Base-by-base conservation (phyloP, 2,113 vertebrate genomes). In the Mustela nigripes region DNA sequence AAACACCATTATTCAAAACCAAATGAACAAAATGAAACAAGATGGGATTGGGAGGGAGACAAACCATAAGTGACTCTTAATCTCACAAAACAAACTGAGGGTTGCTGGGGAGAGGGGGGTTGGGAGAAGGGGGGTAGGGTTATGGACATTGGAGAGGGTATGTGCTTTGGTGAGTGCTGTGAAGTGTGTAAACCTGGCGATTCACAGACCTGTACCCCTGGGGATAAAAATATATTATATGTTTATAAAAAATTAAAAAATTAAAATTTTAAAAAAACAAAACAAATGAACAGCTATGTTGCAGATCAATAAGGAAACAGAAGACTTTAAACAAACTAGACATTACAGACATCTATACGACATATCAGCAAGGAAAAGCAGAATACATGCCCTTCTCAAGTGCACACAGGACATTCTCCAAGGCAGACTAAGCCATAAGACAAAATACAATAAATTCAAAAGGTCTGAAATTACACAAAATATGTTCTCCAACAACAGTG, bases 271-370 rank as follows among this genome's bases (percentile, higher is more conserved):
- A 39, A 39, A 39, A 39, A 39, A 39, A 42, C 84, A 91, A 93
- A 84, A 22, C 21, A 95, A 74, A 4, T 78, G 31, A 93, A 95
- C 3, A 95, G 89, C 12, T 31, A 85, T 48, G 33, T 3, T 91
- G 42, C 84, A 86, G 21, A 80, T 78, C 60, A 94, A 85, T 12
- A 78, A 76, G 26, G 48, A 95, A 95, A 96, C 1, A 80, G 26
- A 91, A 84, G 12, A 89, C 18, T 79, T 91, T 78, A 90, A 89
- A 86, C 53, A 94, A 92, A 83, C 5, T 83, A 76, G 12, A 80
- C 28, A n/a, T 58, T 81, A 73, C 3, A 58, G 92, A 50, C 7
- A 65, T 71, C 56, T 86, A 62, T 12, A 78, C 8, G 28, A 82
- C 6, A 50, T 8, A 28, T 12, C 60, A 93, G 36, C 83, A 90